phyloP scores from a whole-genome alignment of 2,113 vertebrate genomes.

The Ibidorhyncha struthersii region DNA sequence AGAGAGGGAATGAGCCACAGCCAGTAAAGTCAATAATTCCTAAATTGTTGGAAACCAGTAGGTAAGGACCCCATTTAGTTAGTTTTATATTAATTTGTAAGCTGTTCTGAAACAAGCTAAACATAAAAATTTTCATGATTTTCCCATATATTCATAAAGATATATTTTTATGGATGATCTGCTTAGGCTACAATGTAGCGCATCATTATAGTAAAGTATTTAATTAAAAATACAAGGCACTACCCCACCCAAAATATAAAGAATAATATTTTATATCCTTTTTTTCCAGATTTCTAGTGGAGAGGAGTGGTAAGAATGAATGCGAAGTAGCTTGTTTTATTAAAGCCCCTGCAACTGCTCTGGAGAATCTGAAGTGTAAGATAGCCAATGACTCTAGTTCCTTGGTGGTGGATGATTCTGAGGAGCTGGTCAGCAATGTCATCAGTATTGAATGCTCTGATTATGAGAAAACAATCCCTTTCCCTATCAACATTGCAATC shows the following conservation, averaged over 20 bases:
- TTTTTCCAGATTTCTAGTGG: conserved; percentile 65
- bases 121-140: not conserved
- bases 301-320: not conserved
- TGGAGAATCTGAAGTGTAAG: conserved; percentile 70
- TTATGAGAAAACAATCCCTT: conserved; percentile 53
- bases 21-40: not conserved
- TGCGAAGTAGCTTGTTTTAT: conserved; percentile 73
- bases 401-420: conserved; percentile 77
- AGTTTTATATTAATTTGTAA: not conserved
- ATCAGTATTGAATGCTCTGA: conserved; percentile 68
- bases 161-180: not conserved
- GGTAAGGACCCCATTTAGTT: not conserved
- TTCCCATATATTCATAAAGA: not conserved
- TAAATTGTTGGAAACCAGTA: not conserved
- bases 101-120: not conserved
- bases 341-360: conserved; percentile 63
- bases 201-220: not conserved
- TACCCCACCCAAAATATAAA: not conserved
- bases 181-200: not conserved
- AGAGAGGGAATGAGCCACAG: not conserved
- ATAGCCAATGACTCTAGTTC: conserved; percentile 75
- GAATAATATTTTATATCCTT: not conserved
- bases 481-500: conserved; percentile 79
- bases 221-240: not conserved
- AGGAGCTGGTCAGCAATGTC: conserved; percentile 87